A percentile compares a stretch with the other conserved stretches of the same genome.
Conservation (phyloP, 2,888 invertebrate genomes). For the Phymatocera aterrima region DNA sequence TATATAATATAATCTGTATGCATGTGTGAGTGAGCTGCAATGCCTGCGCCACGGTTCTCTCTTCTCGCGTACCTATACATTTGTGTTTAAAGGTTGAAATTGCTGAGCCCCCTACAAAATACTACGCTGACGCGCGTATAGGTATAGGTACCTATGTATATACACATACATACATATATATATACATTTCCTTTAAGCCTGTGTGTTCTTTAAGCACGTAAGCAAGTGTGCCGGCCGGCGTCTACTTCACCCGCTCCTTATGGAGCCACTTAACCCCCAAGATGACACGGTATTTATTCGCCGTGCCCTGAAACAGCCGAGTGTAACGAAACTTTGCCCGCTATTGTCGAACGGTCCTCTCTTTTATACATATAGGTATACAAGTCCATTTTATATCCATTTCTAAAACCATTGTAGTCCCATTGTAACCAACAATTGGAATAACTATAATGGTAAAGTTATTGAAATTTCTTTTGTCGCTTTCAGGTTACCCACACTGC, state of each 20-base stretch:
- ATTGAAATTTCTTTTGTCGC: slow-evolving; percentile 64
- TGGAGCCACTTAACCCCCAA: slow-evolving; percentile 67
- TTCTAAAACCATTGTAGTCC: slow-evolving; percentile 15
- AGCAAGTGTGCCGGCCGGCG: not conserved
- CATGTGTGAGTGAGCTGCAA: not conserved
- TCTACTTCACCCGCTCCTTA: slow-evolving; percentile 46
- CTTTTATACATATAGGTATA: no score
- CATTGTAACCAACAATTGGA: slow-evolving; percentile 11
- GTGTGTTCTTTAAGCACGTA: not conserved
- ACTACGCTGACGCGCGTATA: not conserved
- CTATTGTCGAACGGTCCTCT: slow-evolving; percentile 55
- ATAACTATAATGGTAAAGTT: slow-evolving; percentile 62
- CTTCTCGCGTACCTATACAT: no score
- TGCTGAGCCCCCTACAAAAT: no score
- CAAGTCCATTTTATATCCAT: slow-evolving; percentile 3
- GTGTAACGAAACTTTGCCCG: slow-evolving; percentile 51
- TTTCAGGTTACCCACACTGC: no score
- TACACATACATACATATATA: not conserved
- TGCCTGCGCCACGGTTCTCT: no score
- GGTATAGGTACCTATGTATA: not conserved
- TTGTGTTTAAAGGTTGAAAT: no score
- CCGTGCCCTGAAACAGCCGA: slow-evolving; percentile 54
- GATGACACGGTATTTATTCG: slow-evolving; percentile 60
- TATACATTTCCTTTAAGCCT: not conserved
- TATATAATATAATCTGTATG: not conserved